Base-by-base conservation (phyloP, 1,140 invertebrate genomes). In the Agrypnia vestita region DNA sequence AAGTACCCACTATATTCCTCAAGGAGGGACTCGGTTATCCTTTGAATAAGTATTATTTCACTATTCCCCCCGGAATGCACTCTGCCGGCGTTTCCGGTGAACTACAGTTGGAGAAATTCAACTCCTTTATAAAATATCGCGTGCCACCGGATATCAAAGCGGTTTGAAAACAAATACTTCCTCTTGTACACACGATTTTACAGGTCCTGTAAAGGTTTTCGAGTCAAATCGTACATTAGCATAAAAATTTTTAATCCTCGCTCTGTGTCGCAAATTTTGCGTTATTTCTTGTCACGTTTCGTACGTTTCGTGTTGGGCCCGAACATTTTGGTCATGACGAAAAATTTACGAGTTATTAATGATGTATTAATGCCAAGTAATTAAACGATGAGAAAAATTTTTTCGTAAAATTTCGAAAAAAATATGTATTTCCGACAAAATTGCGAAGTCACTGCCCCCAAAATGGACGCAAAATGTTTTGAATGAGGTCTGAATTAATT, bases 91-190 rank as follows among this genome's bases (percentile, higher is more conserved):
- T 51, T 67, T 49, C 67, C 67, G 44, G 64, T 25, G 56, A 3
- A 61, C 56, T 61, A 4, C 17, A 19, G 9, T 19, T 12, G 21
- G 17, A 25, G 46, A 71, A 51, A 67, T 47, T 46, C 62, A 46
- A 71, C 67, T 51, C n/a, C 44, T 71, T 49, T 51, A 21, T 25
- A 51, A 51, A 71, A 25, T 44, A 71, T 71, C 67, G 67, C 67
- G 67, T 71, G 67, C 67, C 47, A 71, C 49, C 47, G 15, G 67
- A 71, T 71, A 71, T 25, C 67, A 71, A 51, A 71, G 67, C 21
- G 67, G 17, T 51, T 71, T 25, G 67, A 71, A 49, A 71, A 71
- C 67, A 71, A 71, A 71, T 71, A 71, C 67, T 71, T 71, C 64
- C 43, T 13, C 64, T 49, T 53, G 44, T 71, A 71, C 19, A 71